Evolutionary conservation across 2,888 invertebrate genomes (phyloP).

Genomic region (Heliconius sara): DNA sequence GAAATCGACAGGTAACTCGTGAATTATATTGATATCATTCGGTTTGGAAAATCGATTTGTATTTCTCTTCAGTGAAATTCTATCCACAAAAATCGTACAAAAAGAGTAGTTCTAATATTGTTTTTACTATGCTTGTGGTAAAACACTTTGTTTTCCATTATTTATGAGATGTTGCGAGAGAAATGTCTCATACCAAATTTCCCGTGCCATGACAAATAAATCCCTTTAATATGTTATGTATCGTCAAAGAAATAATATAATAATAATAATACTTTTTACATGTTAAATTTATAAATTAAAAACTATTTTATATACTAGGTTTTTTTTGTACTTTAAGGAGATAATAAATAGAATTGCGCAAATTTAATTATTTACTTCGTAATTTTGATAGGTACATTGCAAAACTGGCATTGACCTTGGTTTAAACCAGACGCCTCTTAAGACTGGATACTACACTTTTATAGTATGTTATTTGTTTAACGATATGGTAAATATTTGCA

Average conservation of each 20-base stretch:
- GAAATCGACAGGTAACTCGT: too few species aligned
- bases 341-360: background rate
- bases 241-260: background rate
- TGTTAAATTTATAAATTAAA: too few species aligned
- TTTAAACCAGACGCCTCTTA: constrained; percentile 32
- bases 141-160: background rate
- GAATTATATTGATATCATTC: too few species aligned
- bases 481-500: constrained; percentile 37
- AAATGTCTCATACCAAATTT: background rate
- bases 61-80: too few species aligned
- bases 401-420: constrained; percentile 41
- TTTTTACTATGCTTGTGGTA: too few species aligned
- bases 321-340: background rate
- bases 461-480: constrained; percentile 37
- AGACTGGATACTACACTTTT: constrained; percentile 29
- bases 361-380: background rate
- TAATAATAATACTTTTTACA: background rate
- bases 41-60: too few species aligned
- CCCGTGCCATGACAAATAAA: background rate
- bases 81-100: too few species aligned
- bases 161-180: background rate
- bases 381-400: background rate
- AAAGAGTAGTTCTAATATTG: too few species aligned
- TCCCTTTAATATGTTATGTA: background rate
- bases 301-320: background rate